Base-by-base conservation (phyloP, 2,113 vertebrate species). In the Pica pica region DNA sequence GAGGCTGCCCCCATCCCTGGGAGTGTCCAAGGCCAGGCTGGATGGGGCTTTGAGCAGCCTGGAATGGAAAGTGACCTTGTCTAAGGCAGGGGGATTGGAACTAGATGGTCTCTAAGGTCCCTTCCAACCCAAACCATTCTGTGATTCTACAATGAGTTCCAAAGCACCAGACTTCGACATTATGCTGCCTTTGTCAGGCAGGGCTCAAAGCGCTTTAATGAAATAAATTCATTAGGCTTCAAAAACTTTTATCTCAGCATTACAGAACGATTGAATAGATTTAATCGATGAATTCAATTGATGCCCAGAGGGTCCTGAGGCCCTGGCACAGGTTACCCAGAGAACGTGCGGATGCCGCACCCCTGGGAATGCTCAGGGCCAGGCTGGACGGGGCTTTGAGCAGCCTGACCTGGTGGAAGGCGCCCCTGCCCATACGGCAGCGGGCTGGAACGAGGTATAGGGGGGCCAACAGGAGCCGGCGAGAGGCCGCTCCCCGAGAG, bases 401-500 rank as follows among this genome's bases (percentile, higher is more conserved):
- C 59, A 18, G 5, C 9, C 30, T 2, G 76, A 26, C 4, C 11
- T 14, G 11, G n/a, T 2, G 20, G 11, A 12, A 18, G 4, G 11
- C 2, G 8, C 7, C 61, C 31, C 31, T 37, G 31, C 14, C 31
- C 37, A 4, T 0, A 4, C 0, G 9, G 16, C 61, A 35, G 24
- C 28, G 6, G 16, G 21, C 20, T 7, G 31, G 28, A 23, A 23
- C 5, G 4, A 5, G 63, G 12, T 2, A 9, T 3, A 0, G 18
- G 4, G 14, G 13, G 5, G 3, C 6, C 10, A 26, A 2, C 2
- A 4, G 6, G 2, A 33, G 1, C 11, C 5, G 3, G 4, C 1
- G 5, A 7, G 5, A 2, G 1, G 28, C 6, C 16, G 13, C 23
- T 1, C 16, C 7, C 26, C 1, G 10, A 1, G 5, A 0, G 3